Evolutionary conservation across 2,113 vertebrate genomes (phyloP), one percentile per base, ranked within the genome.

Genomic region (Bubalus kerabau): DNA sequence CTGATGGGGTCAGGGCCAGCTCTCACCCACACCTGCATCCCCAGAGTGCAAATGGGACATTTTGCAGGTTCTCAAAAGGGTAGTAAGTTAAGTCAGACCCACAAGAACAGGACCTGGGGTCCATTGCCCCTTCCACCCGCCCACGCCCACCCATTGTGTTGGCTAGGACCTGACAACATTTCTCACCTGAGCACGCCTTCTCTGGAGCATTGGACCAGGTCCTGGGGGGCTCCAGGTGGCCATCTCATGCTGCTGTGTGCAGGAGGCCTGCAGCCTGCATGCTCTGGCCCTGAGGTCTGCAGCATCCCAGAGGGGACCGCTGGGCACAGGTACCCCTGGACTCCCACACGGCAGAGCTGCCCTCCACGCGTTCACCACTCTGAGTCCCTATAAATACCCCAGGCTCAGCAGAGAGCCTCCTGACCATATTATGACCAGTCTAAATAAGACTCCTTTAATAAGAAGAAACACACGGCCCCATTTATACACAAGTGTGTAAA

Each of bases 381-480:
- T 60, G 52, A 40, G 57, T 46, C 36, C 48, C 87, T 62, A 2
- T 80, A 56, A 92, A 78, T 71, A 82, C 19, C 36, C 56, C 0
- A 2, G 64, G n/a, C 82, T 91, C 16, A 2, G 56, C 19, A 32
- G 60, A 87, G 23, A 90, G 78, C 36, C 87, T 93, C 87, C 90
- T 57, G 30, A 40, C 91, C 82, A 43, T 54, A 88, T 71, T 88
- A 90, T 67, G 81, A 85, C 52, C 85, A 40, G 85, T 93, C 95
- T 82, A 87, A 96, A 91, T 93, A 97, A 97, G 91, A 74, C 32
- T 52, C 50, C 90, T 97, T 96, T 98, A 97, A 86, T 89, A 86
- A 92, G 95, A 80, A 92, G 96, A 96, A 98, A 98, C 94, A 98
- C 94, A 97, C 90, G 50, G 96, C 60, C 60, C 97, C 95, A 95